Percentiles rank a stretch among this genome's conserved stretches.
These are phyloP conservation scores for Lycophotia porphyrea DNA, from an alignment of 2,888 invertebrate species.

Conservation along the genomic window DNA sequence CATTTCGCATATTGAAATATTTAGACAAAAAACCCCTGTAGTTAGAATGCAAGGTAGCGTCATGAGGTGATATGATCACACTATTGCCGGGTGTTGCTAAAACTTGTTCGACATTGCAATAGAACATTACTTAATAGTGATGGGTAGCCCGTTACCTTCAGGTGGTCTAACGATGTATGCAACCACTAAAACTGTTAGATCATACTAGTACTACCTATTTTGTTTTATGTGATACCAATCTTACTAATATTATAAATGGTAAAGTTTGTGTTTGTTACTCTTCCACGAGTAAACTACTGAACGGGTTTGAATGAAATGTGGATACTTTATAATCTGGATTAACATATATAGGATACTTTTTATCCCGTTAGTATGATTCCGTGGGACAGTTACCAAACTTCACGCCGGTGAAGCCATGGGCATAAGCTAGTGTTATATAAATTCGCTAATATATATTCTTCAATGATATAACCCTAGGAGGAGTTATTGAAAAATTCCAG, in stretches of 20 bases:
- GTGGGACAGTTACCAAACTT: no score
- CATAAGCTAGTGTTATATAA: no score
- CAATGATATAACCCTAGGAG: neutral
- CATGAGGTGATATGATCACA: constrained; percentile 27
- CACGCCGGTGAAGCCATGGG: no score
- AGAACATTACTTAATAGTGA: constrained; percentile 62
- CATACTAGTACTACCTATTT: neutral
- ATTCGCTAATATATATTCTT: neutral
- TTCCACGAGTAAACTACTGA: no score
- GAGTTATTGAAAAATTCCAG: neutral
- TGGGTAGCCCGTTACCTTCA: constrained; percentile 53
- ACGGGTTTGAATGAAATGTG: no score
- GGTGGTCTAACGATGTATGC: constrained; percentile 42
- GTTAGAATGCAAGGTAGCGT: constrained; percentile 11
- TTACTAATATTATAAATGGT: neutral
- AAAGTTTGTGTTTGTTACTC: no score
- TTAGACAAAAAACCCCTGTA: neutral
- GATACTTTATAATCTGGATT: no score
- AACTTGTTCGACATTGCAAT: constrained; percentile 51
- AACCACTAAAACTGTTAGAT: constrained; percentile 21
- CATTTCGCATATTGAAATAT: neutral
- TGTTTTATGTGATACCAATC: neutral
- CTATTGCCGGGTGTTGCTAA: constrained; percentile 48
- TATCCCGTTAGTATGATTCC: no score
- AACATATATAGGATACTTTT: no score